Evolutionary conservation across 2,797 vertebrate genomes (phyloP).

Genomic region (Aselliscus stoliczkanus): DNA sequence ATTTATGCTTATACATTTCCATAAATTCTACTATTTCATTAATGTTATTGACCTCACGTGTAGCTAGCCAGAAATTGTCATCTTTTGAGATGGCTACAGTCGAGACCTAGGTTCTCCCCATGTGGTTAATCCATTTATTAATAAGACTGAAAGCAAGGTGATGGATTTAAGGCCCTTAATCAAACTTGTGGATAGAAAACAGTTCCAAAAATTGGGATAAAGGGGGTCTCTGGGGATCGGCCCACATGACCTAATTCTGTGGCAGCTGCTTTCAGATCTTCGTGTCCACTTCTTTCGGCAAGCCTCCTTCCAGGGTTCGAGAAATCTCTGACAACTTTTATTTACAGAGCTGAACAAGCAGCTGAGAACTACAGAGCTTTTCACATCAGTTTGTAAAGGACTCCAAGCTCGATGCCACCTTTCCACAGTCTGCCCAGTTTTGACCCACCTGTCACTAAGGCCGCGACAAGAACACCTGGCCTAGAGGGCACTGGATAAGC

Average conservation of each 20-base stretch:
- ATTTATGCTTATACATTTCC: neutral
- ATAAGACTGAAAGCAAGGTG: neutral
- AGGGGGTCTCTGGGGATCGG: neutral
- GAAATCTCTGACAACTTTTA: neutral
- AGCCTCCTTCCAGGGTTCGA: neutral
- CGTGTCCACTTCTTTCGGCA: neutral
- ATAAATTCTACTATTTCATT: neutral
- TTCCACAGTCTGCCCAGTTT: neutral
- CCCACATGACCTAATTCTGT: neutral
- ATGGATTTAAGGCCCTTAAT: neutral
- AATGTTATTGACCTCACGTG: neutral
- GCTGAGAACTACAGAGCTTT: neutral
- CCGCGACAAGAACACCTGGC: neutral
- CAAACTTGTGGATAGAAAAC: neutral
- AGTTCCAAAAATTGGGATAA: neutral
- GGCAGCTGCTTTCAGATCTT: neutral
- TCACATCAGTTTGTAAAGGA: neutral
- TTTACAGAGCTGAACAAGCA: neutral
- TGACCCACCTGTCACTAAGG: neutral
- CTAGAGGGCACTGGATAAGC: neutral
- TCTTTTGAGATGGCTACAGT: neutral
- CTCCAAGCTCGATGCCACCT: rapidly evolving
- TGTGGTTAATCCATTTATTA: neutral
- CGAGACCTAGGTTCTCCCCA: neutral
- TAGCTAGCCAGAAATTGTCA: neutral